Evolutionary conservation across 2,888 invertebrate genomes (phyloP), one percentile per base, ranked within the genome.

Genomic region (Proisotoma minuta): DNA sequence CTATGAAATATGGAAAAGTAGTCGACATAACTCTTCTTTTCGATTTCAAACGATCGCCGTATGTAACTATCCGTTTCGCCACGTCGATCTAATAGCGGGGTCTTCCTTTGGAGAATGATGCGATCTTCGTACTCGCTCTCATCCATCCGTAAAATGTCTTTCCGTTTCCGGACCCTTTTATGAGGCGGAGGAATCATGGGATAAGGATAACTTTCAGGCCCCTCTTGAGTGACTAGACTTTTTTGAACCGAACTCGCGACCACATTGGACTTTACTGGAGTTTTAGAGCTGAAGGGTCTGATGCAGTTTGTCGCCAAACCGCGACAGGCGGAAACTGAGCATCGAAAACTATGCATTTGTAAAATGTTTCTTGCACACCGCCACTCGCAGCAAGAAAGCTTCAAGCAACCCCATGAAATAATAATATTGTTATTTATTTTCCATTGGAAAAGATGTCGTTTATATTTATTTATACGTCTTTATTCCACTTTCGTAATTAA

Each of bases 81-180:
- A 29, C 64, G 61, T 24, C 65, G 48, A 29, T 66, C 65, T 1
- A 62, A 8, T 3, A 69, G 23, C 1, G 63, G 52, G 1, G 29
- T 27, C 26, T 51, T 59, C 22, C 40, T 43, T 8, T 29, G n/a
- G 1, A 65, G 57, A 5, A 63, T 48, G 3, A 53, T 59, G 29
- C 50, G 49, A 15, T 57, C 58, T 20, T 57, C 57, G 12, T 62
- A 58, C 12, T 72, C 72, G 4, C 40, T 10, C 39, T 69, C 69
- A 15, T 64, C 62, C 57, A 72, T 60, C 10, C 56, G 49, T 1
- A 69, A 27, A 50, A 72, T 70, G 39, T 62, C 52, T n/a, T 62
- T 65, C 10, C 59, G 51, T 15, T 29, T 47, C 23, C 56, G 8
- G 8, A 34, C 34, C 34, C 34, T 34, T 34, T 15, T 8, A 34